Evolutionary conservation across 2,113 vertebrate species (phyloP), one percentile per base, ranked within the genome.

Genomic region (Crocuta crocuta): DNA sequence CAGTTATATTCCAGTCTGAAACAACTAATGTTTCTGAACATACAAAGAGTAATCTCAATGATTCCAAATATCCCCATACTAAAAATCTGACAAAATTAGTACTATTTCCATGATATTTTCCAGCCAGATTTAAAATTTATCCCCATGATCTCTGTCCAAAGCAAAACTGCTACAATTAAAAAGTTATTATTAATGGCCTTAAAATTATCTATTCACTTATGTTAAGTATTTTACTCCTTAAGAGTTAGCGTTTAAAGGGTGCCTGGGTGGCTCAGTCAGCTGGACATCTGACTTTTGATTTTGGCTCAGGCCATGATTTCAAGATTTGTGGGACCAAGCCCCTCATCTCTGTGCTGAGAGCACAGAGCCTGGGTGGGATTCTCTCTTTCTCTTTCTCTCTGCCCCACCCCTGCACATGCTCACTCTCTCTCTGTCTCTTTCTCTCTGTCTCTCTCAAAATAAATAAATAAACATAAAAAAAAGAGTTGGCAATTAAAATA

Each of bases 31-130:
- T 70, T 92, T 45, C 53, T 4, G 0, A 79, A 88, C 10, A 48
- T 33, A 45, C 86, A 79, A 33, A 81, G 80, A 95, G 24, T 65
- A 95, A 90, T 94, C 13, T 70, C 65, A 7, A 0, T 68, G 66
- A 79, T 68, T 97, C 87, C 24, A 94, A 96, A 97, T 10, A 97
- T 65, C 10, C 86, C 89, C 74, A 26, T 93, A 87, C 31, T 66
- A 33, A 85, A 97, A 97, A 95, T 87, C n/a, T 84, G 66, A 65
- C 78, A 94, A 35, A 95, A 7, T 89, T 96, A 96, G 15, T 78
- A 71, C 31, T 63, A 71, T 90, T 80, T 96, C 55, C 48, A 6
- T 53, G 50, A 12, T 81, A 45, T 86, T 97, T 93, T 94, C 84
- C 55, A 95, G 33, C 24, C 31, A 76, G 48, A 91, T 89, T 76